Evolutionary conservation across 2,888 invertebrate species (phyloP).

Genomic region (Ctenicera cuprea): DNA sequence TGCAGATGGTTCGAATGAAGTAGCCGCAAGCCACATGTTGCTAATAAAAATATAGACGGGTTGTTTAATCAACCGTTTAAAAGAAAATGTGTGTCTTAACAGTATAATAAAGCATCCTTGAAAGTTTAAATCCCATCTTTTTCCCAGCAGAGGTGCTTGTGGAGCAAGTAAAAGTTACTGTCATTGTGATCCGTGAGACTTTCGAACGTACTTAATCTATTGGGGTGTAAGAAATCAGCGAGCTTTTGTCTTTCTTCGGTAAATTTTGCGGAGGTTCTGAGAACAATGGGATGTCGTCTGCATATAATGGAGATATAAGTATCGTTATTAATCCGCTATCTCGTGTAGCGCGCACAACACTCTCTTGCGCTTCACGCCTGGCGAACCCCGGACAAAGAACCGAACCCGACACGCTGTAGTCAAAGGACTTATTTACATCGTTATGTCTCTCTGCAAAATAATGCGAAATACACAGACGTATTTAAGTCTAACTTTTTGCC

Average conservation of each 20-base stretch:
- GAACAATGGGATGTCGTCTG: slow-evolving; percentile 63
- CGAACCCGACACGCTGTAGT: slow-evolving; percentile 62
- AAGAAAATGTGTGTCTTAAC: background rate
- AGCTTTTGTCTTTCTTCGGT: slow-evolving; percentile 49
- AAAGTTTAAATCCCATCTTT: slow-evolving; percentile 20
- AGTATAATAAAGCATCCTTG: slow-evolving; percentile 14
- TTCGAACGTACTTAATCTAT: slow-evolving; percentile 46
- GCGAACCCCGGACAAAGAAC: slow-evolving; percentile 65
- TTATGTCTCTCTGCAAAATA: slow-evolving; percentile 58
- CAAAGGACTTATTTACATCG: slow-evolving; percentile 62
- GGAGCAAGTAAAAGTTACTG: slow-evolving; percentile 36
- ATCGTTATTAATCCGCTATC: slow-evolving; percentile 65
- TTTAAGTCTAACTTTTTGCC: slow-evolving; percentile 51
- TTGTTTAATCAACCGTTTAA: background rate
- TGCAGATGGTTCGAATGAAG: too few species aligned
- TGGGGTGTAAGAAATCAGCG: slow-evolving; percentile 49
- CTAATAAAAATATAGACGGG: too few species aligned
- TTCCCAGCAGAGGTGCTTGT: slow-evolving; percentile 9
- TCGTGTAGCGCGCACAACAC: slow-evolving; percentile 59
- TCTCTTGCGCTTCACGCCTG: slow-evolving; percentile 65
- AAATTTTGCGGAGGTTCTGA: slow-evolving; percentile 51
- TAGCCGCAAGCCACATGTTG: too few species aligned
- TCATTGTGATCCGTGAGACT: slow-evolving; percentile 32
- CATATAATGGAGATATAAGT: slow-evolving; percentile 65
- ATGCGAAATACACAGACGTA: slow-evolving; percentile 48